Evolutionary conservation across 2,113 vertebrate species (phyloP), one percentile per base, ranked within the genome.

Genomic region (Cebidichthys violaceus): DNA sequence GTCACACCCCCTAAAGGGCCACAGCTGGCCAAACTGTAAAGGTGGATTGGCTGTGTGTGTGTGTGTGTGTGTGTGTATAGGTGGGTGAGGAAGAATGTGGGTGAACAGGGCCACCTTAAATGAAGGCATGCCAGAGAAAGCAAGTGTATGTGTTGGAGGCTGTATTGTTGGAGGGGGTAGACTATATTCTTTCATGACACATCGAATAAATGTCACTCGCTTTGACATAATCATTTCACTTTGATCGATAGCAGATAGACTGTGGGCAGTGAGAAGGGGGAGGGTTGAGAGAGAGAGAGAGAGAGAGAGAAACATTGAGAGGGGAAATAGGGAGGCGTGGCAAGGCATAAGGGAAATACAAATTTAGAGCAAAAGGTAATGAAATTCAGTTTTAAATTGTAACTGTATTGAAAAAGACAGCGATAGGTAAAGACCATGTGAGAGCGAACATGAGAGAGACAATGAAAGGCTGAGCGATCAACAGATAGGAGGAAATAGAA

Each of bases 11-110:
- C 83, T 81, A 39, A 76, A 89, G 89, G 83, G 73, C 47, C 79
- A 81, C 92, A 94, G 91, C 92, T 94, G 92, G 86, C 74, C 70
- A 33, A 37, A 60, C 39, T 83, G 66, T 72, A 86, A 92, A 92
- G 62, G 83, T 71, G 61, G 78, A 73, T 50, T 61, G 60, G 33
- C 33, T 79, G 24, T 50, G 0, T 72, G 11, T 70, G 33, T 71
- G 52, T 66, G n/a, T 27, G 9, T 50, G 1, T 66, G 43, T 73
- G 15, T 68, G 27, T 69, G 50, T 31, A 6, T 45, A 31, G 11
- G 27, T 67, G 37, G 18, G 24, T 33, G 17, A 60, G 18, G 37
- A 52, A 57, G 4, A 79, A 43, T 70, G 37, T 52, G 27, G 13
- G 0, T 4, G 20, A 35, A 43, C 11, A 67, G 3, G 1, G 45